Conservation (phyloP, 2,888 invertebrate genomes). For the Tetrapedia diversipes region DNA sequence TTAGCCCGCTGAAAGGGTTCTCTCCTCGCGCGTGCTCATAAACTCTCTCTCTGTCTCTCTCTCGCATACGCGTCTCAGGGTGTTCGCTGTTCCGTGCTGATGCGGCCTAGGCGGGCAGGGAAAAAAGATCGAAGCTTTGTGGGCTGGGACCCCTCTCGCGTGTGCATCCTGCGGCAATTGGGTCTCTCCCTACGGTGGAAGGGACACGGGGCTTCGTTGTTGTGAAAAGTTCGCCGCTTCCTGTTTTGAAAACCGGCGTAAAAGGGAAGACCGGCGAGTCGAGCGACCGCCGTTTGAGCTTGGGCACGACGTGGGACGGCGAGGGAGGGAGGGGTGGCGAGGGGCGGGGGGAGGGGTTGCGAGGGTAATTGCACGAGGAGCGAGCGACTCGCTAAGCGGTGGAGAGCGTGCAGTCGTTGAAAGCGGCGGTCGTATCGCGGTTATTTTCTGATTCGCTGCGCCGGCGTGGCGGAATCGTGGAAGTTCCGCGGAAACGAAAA, state of each 20-base stretch:
- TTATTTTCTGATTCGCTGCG: slow-evolving; percentile 53
- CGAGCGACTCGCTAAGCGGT: slow-evolving; percentile 43
- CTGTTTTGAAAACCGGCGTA: slow-evolving; percentile 64
- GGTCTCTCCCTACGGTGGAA: slow-evolving; percentile 68
- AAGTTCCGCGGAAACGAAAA: slow-evolving; percentile 39
- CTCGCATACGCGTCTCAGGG: slow-evolving; percentile 14
- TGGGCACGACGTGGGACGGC: slow-evolving; percentile 1
- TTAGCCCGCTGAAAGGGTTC: slow-evolving; percentile 70
- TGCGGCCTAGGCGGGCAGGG: slow-evolving; percentile 63
- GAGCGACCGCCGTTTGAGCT: slow-evolving; percentile 11
- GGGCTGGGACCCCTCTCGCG: slow-evolving; percentile 64
- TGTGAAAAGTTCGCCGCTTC: slow-evolving; percentile 71
- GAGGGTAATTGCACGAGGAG: slow-evolving; percentile 56
- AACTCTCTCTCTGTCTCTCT: too few relatives aligned
- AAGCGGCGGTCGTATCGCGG: slow-evolving; percentile 17
- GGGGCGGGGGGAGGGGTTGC: neutral
- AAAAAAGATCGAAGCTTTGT: slow-evolving; percentile 68
- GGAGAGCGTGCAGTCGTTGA: too few relatives aligned
- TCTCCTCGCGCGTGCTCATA: slow-evolving; percentile 24
- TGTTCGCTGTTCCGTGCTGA: slow-evolving; percentile 71
- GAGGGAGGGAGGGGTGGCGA: neutral
- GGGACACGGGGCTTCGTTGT: slow-evolving; percentile 70
- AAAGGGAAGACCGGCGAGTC: slow-evolving; percentile 35
- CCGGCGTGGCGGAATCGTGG: slow-evolving; percentile 7
- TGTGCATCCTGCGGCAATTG: slow-evolving; percentile 72